phyloP scores from a whole-genome alignment of 2,113 vertebrate species.

The Anhinga anhinga region DNA sequence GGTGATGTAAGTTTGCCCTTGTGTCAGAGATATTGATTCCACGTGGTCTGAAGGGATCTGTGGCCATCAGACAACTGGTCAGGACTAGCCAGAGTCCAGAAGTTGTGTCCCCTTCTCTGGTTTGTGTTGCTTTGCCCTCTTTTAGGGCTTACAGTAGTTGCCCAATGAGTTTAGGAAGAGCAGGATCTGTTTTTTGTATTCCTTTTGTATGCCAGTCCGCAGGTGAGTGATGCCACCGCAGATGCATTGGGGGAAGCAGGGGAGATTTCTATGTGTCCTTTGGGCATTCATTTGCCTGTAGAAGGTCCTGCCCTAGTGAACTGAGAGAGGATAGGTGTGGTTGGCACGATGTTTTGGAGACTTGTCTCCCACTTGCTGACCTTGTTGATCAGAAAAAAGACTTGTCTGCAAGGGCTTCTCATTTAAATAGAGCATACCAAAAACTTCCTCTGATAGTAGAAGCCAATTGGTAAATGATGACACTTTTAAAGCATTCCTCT shows the following conservation, averaged over 20 bases:
- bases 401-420: background rate
- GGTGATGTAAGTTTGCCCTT: background rate
- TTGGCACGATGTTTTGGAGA: background rate
- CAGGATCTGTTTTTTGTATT: background rate
- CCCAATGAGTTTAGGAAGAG: background rate
- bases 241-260: fast-evolving
- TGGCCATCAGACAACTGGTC: background rate
- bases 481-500: background rate
- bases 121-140: background rate
- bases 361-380: background rate
- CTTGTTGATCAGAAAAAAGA: background rate
- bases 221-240: background rate
- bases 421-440: background rate
- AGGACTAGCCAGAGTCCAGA: background rate
- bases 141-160: background rate
- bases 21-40: background rate
- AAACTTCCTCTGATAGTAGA: background rate
- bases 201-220: background rate
- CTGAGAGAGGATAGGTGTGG: background rate
- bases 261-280: background rate
- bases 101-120: background rate
- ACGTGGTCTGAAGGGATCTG: background rate
- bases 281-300: background rate
- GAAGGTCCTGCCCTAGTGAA: background rate
- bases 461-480: background rate